Base-by-base conservation (phyloP, 2,113 vertebrate species). In the Actinemys pallida region DNA sequence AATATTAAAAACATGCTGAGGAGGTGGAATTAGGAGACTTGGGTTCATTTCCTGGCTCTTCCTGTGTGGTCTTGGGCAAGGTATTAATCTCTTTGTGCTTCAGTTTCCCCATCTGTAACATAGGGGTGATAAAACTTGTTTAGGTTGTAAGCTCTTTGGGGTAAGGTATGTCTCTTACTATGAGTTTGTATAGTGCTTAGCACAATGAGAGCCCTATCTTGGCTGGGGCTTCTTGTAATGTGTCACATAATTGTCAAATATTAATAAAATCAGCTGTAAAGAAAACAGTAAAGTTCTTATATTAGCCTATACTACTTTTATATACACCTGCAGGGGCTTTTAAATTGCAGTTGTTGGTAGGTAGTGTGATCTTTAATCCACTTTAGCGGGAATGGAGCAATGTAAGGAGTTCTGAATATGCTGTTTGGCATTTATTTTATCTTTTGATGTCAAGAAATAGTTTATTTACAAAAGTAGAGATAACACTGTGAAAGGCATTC, bases 131-230 rank as follows among this genome's bases (percentile, higher is more conserved):
- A 54, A 81, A 83, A 80, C 25, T 29, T 42, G 10, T 89, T 47
- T 10, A 89, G 89, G 52, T 20, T 88, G 24, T 2, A 57, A 14
- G 4, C 1, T 81, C 91, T 93, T 49, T 88, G 49, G 29, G 27
- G n/a, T 6, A 5, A 10, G 39, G 57, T 69, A n/a, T 39, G 35
- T 39, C 8, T 72, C 8, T 72, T 39, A 39, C n/a, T n/a, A n/a
- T n/a, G 65, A 39, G 8, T 39, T 22, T 72, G 65, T 72, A 39
- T 9, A 4, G 19, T 86, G 2, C 24, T 29, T 0, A 2, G 50
- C 10, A 69, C 83, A 49, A 31, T 75, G 35, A 86, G 81, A 59
- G 6, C 31, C 25, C 25, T 19, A 7, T 83, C 88, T 84, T 92
- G n/a, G 83, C 35, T 65, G 53, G 79, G 12, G 22, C 57, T 25